These are phyloP conservation scores for Steinernema carpocapsae DNA, from an alignment of 2,888 invertebrate genomes.

Conservation along the genomic window DNA sequence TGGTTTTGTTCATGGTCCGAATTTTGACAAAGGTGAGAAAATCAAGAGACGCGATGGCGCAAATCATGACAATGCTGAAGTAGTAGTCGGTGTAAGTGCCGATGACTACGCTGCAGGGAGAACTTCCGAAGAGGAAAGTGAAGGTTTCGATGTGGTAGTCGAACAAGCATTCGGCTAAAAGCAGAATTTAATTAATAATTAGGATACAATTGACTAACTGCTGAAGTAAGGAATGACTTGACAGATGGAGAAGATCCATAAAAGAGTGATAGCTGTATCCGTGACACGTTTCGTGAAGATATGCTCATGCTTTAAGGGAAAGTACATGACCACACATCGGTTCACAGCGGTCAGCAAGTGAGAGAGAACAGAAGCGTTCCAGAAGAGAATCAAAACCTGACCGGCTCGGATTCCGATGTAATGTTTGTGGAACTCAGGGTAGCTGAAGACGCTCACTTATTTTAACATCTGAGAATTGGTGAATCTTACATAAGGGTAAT, in stretches of 20 bases:
- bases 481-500: neutral
- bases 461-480: neutral
- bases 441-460: neutral
- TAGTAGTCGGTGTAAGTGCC: conserved; percentile 12
- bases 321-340: conserved; percentile 46
- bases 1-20: neutral
- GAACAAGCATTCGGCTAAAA: neutral
- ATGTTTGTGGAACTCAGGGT: neutral
- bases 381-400: conserved; percentile 52
- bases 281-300: conserved; percentile 38
- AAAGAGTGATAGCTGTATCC: conserved; percentile 41
- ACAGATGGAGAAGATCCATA: conserved; percentile 46
- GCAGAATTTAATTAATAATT: no score
- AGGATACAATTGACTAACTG: conserved; percentile 32
- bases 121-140: neutral
- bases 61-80: conserved; percentile 2
- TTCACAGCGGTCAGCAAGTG: conserved; percentile 50
- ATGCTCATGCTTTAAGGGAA: conserved; percentile 37
- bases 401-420: conserved; percentile 30
- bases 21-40: neutral
- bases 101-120: conserved; percentile 6
- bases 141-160: conserved; percentile 15
- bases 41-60: no score
- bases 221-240: conserved; percentile 50
- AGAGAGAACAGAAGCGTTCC: conserved; percentile 53